These are phyloP conservation scores for Eupithecia vulgata DNA, from an alignment of 2,888 invertebrate genomes.

Conservation along the genomic window DNA sequence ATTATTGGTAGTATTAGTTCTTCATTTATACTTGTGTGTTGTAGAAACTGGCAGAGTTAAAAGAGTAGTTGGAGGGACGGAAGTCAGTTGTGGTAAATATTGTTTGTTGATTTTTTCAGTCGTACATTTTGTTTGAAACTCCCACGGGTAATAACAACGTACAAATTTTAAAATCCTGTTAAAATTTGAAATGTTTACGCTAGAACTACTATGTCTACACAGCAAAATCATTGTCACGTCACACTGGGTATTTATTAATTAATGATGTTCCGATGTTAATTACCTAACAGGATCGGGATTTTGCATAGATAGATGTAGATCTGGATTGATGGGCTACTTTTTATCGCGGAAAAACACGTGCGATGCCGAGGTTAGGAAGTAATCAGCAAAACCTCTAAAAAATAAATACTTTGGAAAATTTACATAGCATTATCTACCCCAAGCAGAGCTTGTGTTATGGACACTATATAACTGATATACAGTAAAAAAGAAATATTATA, in stretches of 20 bases:
- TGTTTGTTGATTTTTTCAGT: neutral
- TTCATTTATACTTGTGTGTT: slow-evolving; percentile 40
- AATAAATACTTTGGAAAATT: too few species aligned
- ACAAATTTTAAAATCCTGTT: neutral
- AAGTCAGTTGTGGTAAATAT: slow-evolving; percentile 68
- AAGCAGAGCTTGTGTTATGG: too few species aligned
- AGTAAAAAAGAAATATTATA: neutral
- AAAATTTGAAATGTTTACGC: neutral
- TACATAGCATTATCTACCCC: too few species aligned
- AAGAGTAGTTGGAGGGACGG: slow-evolving; percentile 67
- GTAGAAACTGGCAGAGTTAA: slow-evolving; percentile 62
- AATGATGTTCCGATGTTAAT: too few species aligned
- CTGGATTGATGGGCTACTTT: too few species aligned
- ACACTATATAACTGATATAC: too few species aligned
- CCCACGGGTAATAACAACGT: neutral
- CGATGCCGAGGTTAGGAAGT: too few species aligned
- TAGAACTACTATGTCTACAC: neutral
- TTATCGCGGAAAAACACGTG: too few species aligned
- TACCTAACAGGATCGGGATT: too few species aligned
- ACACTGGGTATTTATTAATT: neutral
- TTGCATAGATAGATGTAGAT: too few species aligned
- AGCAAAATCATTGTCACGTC: neutral
- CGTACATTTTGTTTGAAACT: neutral
- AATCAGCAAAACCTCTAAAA: too few species aligned
- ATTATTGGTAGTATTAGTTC: slow-evolving; percentile 45